phyloP scores from a whole-genome alignment of 2,888 invertebrate species.

The Epirrita christyi region DNA sequence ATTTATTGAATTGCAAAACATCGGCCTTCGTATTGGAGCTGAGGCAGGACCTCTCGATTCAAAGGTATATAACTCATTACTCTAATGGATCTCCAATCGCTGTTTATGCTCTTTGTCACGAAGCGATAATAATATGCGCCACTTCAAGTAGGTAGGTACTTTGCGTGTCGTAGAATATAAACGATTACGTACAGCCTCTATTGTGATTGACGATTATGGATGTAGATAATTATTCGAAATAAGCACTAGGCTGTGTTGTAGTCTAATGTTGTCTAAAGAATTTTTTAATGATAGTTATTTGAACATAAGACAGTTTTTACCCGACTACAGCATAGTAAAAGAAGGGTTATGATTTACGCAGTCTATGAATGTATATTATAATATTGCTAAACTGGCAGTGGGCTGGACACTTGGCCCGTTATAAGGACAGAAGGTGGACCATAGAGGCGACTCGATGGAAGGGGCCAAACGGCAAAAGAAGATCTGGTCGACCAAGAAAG shows the following conservation, averaged over 20 bases:
- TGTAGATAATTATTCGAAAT: conserved; percentile 16
- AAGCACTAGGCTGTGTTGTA: conserved; percentile 1
- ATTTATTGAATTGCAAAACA: conserved; percentile 59
- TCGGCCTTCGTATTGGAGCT: conserved; percentile 62
- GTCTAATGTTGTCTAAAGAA: not conserved
- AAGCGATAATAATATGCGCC: conserved; percentile 50
- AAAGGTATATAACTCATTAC: conserved; percentile 72
- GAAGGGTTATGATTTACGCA: no score
- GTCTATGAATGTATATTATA: no score
- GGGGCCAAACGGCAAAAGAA: no score
- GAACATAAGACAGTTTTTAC: no score
- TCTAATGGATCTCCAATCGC: conserved; percentile 69
- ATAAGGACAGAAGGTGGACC: no score
- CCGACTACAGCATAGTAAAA: no score
- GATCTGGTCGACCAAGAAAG: no score
- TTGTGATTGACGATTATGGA: conserved; percentile 19
- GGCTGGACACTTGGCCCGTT: no score
- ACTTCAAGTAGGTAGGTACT: conserved; percentile 20
- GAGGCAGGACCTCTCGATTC: conserved; percentile 53
- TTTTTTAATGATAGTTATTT: no score
- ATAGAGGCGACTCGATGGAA: no score
- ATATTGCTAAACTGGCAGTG: no score
- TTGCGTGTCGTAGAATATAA: conserved; percentile 15
- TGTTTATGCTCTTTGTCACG: conserved; percentile 66
- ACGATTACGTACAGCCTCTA: conserved; percentile 15